Percentiles rank a stretch among this genome's conserved stretches.
Evolutionary conservation across 2,113 vertebrate species (phyloP).

Genomic region (Ophthalmolycus amberensis): DNA sequence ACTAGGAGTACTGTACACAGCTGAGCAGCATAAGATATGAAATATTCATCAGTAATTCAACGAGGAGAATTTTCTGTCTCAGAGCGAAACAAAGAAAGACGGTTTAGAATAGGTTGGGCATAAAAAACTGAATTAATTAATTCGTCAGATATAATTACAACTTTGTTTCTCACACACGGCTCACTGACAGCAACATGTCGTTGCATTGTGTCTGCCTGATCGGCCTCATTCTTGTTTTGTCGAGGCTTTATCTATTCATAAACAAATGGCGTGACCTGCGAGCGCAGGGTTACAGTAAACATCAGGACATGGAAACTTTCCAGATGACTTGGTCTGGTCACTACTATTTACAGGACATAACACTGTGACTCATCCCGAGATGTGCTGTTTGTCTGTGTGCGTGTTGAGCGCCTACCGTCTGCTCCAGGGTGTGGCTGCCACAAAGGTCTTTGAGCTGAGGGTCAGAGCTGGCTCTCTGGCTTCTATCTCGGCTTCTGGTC

Average conservation of each 20-base stretch:
- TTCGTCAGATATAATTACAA: not conserved
- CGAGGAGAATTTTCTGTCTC: too few species aligned
- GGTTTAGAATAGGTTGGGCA: not conserved
- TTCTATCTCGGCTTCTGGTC: constrained; percentile 82
- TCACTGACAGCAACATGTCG: not conserved
- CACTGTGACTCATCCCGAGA: constrained; percentile 34
- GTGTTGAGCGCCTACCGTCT: constrained; percentile 63
- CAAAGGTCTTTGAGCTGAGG: constrained; percentile 80
- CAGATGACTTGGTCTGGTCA: constrained; percentile 32
- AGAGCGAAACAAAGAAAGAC: not conserved
- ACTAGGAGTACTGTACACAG: not conserved
- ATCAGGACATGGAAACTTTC: constrained; percentile 41
- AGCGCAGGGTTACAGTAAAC: constrained; percentile 29
- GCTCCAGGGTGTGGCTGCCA: constrained; percentile 68
- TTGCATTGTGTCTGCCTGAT: constrained; percentile 5
- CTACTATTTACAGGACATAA: constrained; percentile 57
- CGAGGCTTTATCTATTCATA: constrained; percentile 30
- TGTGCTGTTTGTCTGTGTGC: not conserved
- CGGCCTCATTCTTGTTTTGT: not conserved
- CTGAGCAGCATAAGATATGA: not conserved
- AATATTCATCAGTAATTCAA: not conserved
- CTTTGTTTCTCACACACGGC: not conserved
- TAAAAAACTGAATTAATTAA: not conserved
- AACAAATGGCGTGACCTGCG: constrained; percentile 16
- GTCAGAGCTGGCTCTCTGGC: constrained; percentile 81